Evolutionary conservation across 2,888 invertebrate species (phyloP), one percentile per base, ranked within the genome.

Genomic region (Calameuta pallipes): DNA sequence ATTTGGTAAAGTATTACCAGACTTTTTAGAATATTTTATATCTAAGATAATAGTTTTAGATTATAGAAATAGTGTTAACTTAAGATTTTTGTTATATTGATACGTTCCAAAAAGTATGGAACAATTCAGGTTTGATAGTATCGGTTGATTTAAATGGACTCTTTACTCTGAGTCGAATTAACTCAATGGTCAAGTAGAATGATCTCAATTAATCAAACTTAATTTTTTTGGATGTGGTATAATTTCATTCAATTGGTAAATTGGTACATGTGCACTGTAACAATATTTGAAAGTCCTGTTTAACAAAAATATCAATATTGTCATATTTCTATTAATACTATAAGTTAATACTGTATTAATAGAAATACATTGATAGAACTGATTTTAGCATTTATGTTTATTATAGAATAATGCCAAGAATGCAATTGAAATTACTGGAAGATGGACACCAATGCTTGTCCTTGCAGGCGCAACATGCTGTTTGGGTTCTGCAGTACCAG

Each of bases 401-500:
- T 56, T 56, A 56, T 56, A 56, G 56, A 71, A 71, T 12, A 33
- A 31, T 71, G 12, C 3, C 75, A 83, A 80, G 80, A 82, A 15
- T 77, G 30, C 31, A 69, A 79, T 69, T 30, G 71, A 69, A 56
- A 84, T 92, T 83, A 88, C 91, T 75, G 91, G 91, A 79, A 93
- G 94, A 92, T 96, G 96, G 96, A 95, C 95, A 31, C 92, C 92
- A 80, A 91, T 94, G 82, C 91, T 97, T 83, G 88, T 95, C 41
- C 89, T 97, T 80, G 95, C 96, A 35, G 96, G 95, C 23, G 90
- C 94, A 77, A 94, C 94, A 4, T 95, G 96, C 69, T 95, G 96
- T 2, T 88, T 97, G 31, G 97, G 97, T 9, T 94, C 95, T 1
- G 96, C 96, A 4, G 91, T 97, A 75, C 96, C 97, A 9, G 95